Percentiles rank a stretch among this genome's conserved stretches.
These are phyloP conservation scores for Mercenaria mercenaria DNA, from an alignment of 1,140 invertebrate species.

Conservation along the genomic window DNA sequence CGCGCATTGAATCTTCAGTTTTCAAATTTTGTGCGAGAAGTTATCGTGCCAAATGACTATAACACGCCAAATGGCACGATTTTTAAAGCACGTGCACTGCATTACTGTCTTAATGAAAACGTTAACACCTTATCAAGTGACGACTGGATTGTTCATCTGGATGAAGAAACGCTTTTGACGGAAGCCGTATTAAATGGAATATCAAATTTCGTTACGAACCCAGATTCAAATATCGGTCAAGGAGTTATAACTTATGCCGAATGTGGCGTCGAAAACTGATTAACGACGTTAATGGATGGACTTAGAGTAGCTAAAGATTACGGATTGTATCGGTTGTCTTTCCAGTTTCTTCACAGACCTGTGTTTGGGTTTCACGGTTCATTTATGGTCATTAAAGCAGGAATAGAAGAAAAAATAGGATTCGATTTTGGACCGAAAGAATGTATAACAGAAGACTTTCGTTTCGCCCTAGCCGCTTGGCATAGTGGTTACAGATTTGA, in stretches of 20 bases:
- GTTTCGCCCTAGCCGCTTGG: too few relatives aligned
- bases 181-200: constrained; percentile 95
- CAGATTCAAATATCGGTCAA: constrained; percentile 98
- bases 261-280: constrained; percentile 99
- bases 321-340: constrained; percentile 97
- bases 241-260: too few relatives aligned
- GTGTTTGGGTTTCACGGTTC: constrained; percentile 96
- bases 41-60: constrained; percentile 94
- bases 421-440: constrained; percentile 98
- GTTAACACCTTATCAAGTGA: constrained; percentile 93
- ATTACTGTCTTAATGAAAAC: constrained; percentile 97
- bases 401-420: constrained; percentile 94
- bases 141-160: constrained; percentile 99
- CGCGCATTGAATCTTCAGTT: constrained; percentile 91
- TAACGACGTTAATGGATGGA: constrained; percentile 97
- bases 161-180: constrained; percentile 96
- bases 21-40: constrained; percentile 91
- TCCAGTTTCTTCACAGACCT: too few relatives aligned
- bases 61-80: constrained; percentile 95
- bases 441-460: constrained; percentile 98
- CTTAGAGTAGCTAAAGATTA: constrained; percentile 95
- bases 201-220: constrained; percentile 97
- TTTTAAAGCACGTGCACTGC: constrained; percentile 97
- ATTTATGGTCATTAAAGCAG: constrained; percentile 89
- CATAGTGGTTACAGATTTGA: too few relatives aligned